Percentiles rank a stretch among this genome's conserved stretches.
phyloP scores from a whole-genome alignment of 2,797 vertebrate genomes.

The Amniataba percoides region DNA sequence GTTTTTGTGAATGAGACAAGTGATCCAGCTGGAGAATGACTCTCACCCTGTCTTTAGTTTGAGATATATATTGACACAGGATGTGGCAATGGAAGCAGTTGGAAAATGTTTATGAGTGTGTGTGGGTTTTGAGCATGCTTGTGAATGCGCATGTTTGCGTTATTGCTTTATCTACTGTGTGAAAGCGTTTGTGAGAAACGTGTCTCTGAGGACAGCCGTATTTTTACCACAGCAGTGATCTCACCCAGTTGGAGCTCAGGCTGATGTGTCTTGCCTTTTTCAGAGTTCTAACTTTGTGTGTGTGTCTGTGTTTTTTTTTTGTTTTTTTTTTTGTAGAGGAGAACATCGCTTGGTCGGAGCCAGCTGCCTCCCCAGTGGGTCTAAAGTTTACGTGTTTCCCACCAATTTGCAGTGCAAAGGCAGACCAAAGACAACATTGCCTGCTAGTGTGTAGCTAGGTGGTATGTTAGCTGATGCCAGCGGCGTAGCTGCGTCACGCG shows the following conservation, averaged over 20 bases:
- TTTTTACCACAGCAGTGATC: constrained; percentile 80
- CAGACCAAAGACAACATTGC: constrained; percentile 52
- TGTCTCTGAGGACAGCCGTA: constrained; percentile 63
- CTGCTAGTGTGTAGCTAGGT: constrained; percentile 48
- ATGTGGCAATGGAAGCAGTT: constrained; percentile 33
- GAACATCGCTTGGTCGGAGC: constrained; percentile 62
- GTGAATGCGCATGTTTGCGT: background rate
- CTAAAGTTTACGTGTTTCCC: constrained; percentile 80
- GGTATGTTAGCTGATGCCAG: constrained; percentile 47
- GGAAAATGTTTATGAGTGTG: constrained; percentile 17
- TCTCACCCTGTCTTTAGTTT: constrained; percentile 32
- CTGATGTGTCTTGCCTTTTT: constrained; percentile 76
- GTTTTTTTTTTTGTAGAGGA: constrained; percentile 25
- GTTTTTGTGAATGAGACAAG: constrained; percentile 63
- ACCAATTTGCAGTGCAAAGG: constrained; percentile 65
- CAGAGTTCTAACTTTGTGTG: constrained; percentile 56
- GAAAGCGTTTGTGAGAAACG: constrained; percentile 76
- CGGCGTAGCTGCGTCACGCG: constrained; percentile 37
- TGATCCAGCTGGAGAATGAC: constrained; percentile 25
- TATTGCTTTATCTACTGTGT: constrained; percentile 62
- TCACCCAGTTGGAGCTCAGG: constrained; percentile 72
- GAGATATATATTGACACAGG: constrained; percentile 33
- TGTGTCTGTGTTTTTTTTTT: constrained; percentile 28
- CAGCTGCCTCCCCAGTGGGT: constrained; percentile 75
- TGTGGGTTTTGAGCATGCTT: background rate